These are phyloP conservation scores for Melanostoma scalare DNA, from an alignment of 2,888 invertebrate genomes.

Conservation along the genomic window DNA sequence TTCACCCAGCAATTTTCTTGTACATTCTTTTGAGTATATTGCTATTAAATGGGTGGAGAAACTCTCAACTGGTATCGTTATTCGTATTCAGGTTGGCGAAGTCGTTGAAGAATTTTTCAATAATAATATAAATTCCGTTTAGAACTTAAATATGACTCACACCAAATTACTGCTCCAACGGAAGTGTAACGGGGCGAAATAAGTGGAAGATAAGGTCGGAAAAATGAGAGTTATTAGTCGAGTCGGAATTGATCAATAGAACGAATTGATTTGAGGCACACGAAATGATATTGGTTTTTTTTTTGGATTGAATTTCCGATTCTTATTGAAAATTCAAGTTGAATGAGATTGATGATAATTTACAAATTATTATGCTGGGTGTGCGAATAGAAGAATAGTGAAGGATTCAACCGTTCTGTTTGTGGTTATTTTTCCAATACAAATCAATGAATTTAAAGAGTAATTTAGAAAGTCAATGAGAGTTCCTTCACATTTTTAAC, in stretches of 20 bases:
- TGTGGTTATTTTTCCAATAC: not conserved
- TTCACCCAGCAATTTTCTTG: slow-evolving; percentile 44
- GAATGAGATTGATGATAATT: not conserved
- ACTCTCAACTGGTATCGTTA: slow-evolving; percentile 39
- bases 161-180: slow-evolving; percentile 35
- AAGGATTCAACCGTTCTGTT: not conserved
- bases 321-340: not conserved
- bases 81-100: slow-evolving; percentile 62
- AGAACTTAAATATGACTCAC: slow-evolving; percentile 31
- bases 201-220: slow-evolving; percentile 35
- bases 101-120: slow-evolving; percentile 30
- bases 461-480: too few relatives aligned
- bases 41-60: slow-evolving; percentile 50
- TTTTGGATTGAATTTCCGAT: too few relatives aligned
- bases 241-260: slow-evolving; percentile 28
- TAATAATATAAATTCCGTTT: slow-evolving; percentile 42
- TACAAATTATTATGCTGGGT: too few relatives aligned
- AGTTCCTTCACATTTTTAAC: too few relatives aligned
- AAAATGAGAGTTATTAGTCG: slow-evolving; percentile 44
- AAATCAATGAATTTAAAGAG: too few relatives aligned
- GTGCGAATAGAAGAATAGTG: too few relatives aligned
- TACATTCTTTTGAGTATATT: not conserved
- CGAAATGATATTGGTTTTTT: not conserved
- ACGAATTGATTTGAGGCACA: slow-evolving; percentile 12
- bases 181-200: slow-evolving; percentile 1